phyloP scores from a whole-genome alignment of 2,113 vertebrate species.

The Athene noctua region DNA sequence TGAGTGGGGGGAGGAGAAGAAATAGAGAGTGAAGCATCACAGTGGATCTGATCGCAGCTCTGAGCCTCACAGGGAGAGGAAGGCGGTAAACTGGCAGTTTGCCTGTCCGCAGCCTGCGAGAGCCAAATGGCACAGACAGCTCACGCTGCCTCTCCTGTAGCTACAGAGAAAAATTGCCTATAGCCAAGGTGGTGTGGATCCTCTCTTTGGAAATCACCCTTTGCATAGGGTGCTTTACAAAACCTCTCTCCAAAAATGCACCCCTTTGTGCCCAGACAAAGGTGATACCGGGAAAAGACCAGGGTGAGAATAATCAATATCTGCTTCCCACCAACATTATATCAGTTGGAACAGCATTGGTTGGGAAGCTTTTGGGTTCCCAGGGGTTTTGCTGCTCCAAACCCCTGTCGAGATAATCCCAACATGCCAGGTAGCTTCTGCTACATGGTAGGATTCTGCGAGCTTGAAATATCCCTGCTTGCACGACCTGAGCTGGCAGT shows the following conservation, averaged over 20 bases:
- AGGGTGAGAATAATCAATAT: background rate
- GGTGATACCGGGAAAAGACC: background rate
- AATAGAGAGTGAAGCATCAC: background rate
- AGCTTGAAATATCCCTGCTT: background rate
- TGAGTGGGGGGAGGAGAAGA: background rate
- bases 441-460: fast-evolving
- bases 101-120: background rate
- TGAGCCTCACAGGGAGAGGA: background rate
- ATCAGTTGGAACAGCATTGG: background rate
- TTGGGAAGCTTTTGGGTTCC: background rate
- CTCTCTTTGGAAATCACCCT: background rate
- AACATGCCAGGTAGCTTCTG: background rate
- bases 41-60: background rate
- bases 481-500: background rate
- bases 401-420: background rate
- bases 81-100: background rate
- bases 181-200: background rate
- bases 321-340: background rate
- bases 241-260: background rate
- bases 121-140: background rate
- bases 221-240: background rate
- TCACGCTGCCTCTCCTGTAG: background rate
- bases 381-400: background rate
- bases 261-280: background rate
- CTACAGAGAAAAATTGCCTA: background rate